Percentiles rank a stretch among this genome's conserved stretches.
Conservation (phyloP, 1,140 invertebrate species). For the Drosophila nigrodunni region DNA sequence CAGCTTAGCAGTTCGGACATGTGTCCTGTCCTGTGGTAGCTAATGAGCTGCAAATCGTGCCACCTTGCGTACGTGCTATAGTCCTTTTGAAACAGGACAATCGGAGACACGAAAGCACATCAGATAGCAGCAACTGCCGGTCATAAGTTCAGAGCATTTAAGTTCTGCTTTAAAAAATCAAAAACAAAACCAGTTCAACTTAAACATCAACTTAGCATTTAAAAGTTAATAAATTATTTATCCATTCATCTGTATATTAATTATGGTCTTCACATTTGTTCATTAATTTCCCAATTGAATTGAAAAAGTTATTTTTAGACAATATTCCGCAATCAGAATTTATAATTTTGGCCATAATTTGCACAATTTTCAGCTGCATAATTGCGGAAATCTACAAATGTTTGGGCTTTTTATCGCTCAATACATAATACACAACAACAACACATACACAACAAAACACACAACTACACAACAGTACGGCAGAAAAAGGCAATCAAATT, state of each 20-base stretch:
- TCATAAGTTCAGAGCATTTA: not conserved
- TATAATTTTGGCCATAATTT: slow-evolving; percentile 30
- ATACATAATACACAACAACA: slow-evolving; percentile 1
- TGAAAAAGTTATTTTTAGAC: slow-evolving; percentile 8
- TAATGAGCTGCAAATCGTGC: slow-evolving; percentile 81
- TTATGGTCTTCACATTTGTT: not conserved
- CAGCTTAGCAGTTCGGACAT: slow-evolving; percentile 77
- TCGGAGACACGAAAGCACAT: slow-evolving; percentile 9
- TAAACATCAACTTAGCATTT: not conserved
- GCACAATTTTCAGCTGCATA: slow-evolving; percentile 2
- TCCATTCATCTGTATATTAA: not conserved
- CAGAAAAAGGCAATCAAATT: slow-evolving; percentile 32
- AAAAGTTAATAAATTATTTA: slow-evolving; percentile 17
- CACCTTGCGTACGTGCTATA: slow-evolving; percentile 67
- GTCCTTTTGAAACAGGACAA: slow-evolving; percentile 33
- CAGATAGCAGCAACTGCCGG: not conserved
- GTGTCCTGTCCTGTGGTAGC: slow-evolving; percentile 73
- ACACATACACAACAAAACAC: not conserved
- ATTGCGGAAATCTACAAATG: not conserved
- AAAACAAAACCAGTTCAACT: not conserved
- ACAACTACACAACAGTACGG: not conserved
- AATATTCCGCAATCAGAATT: not conserved
- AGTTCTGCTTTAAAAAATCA: not conserved
- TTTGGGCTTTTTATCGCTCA: slow-evolving; percentile 38
- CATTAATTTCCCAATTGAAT: slow-evolving; percentile 10